Evolutionary conservation across 37 sponge, comb jelly and placozoan genomes (phyloP), one percentile per base, ranked within the genome.

Genomic region (Oscarella lobularis): DNA sequence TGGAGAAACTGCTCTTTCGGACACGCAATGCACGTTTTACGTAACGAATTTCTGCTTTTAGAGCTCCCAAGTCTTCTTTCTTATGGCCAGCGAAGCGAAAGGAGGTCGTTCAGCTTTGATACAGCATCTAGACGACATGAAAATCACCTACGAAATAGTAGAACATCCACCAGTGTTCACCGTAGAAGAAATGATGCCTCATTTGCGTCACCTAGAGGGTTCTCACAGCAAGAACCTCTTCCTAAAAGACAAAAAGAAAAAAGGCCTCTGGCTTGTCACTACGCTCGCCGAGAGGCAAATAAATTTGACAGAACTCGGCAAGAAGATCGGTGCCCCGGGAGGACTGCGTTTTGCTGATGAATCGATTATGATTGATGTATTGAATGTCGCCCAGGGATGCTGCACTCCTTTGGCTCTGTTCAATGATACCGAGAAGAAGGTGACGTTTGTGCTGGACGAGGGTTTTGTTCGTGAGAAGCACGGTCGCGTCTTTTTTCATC

Each of bases 151-250:
- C 60, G 14, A 48, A 48, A 20, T 48, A 9, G 60, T 48, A 27
- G 60, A 48, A 48, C 60, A 48, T 48, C 60, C 60, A 27, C 14
- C 60, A 27, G 60, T 48, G 60, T 48, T 48, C 20, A 48, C 60
- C 20, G 60, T 48, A 20, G 60, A 48, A 48, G 60, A 48, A 20
- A 48, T 48, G 60, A 48, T 48, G 60, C 60, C 60, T 48, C 60
- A 48, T 48, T 9, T 48, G 60, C 14, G 60, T 9, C 60, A 48
- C 20, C 60, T 48, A 27, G 60, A 27, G 9, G 60, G 60, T 27
- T 9, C 60, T 48, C 60, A 48, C 60, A 48, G 60, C 60, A 48
- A 48, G 60, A 48, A 48, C 60, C 60, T 48, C 20, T 48, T 48
- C 20, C 60, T 48, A 20, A 9, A 20, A 20, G 60, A 48, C 20